Conservation (phyloP, 1,140 invertebrate species). For the Rhynchophorus ferrugineus region DNA sequence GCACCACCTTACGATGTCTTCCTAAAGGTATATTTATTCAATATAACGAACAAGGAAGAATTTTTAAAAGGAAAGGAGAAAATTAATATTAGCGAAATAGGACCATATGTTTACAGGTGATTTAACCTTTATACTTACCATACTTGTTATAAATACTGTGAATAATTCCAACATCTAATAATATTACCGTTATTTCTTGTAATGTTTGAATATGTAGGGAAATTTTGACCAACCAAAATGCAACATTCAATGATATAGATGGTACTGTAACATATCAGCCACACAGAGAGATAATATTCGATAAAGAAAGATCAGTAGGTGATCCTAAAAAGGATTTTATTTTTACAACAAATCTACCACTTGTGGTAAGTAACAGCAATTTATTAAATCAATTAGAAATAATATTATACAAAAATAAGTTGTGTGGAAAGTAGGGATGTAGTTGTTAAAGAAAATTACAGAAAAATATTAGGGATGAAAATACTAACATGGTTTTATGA, state of each 20-base stretch:
- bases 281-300: conserved; percentile 54
- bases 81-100: conserved; percentile 65
- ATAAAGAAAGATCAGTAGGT: conserved; percentile 60
- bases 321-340: conserved; percentile 56
- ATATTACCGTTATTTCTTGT: too few relatives aligned
- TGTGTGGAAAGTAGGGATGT: too few relatives aligned
- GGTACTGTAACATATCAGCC: conserved; percentile 71
- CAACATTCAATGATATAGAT: conserved; percentile 54
- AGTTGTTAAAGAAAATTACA: too few relatives aligned
- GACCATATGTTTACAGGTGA: conserved; percentile 83
- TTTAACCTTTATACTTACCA: conserved; percentile 33
- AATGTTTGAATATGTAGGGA: conserved; percentile 48
- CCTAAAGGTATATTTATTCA: conserved; percentile 74
- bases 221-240: conserved; percentile 55
- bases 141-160: too few relatives aligned
- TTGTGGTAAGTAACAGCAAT: conserved; percentile 54
- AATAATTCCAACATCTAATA: too few relatives aligned
- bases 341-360: conserved; percentile 67
- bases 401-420: too few relatives aligned
- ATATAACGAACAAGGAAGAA: conserved; percentile 69
- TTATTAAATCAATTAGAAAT: too few relatives aligned
- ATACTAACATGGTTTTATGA: too few relatives aligned
- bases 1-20: conserved; percentile 62
- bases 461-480: too few relatives aligned
- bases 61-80: conserved; percentile 63